Evolutionary conservation across 2,797 vertebrate species (phyloP).

Genomic region (Myotis planiceps): DNA sequence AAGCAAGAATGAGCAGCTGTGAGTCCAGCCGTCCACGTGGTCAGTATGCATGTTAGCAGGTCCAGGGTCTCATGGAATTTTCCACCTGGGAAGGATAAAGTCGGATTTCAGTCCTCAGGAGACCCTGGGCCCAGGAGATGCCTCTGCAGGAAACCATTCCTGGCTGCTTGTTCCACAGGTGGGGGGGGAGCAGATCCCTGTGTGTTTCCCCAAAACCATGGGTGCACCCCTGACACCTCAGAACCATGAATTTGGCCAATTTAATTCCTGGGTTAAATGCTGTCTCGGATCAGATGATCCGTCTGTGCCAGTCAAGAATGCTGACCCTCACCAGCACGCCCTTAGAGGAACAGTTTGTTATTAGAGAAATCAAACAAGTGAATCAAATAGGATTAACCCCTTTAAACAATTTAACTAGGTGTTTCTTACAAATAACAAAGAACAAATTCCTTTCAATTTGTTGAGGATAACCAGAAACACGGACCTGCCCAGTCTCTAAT

Average conservation of each 20-base stretch:
- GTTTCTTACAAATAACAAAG: conserved; percentile 54
- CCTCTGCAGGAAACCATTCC: neutral
- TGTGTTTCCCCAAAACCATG: neutral
- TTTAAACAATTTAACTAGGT: conserved; percentile 48
- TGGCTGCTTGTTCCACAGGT: neutral
- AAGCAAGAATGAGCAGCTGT: neutral
- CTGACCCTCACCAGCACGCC: neutral
- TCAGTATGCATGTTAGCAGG: neutral
- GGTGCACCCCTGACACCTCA: neutral
- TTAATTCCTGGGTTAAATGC: neutral
- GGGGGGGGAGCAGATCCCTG: neutral
- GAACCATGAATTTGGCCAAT: neutral
- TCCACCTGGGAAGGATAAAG: neutral
- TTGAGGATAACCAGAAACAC: conserved; percentile 7
- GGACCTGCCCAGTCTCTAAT: neutral
- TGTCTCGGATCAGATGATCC: neutral
- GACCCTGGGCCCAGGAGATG: neutral
- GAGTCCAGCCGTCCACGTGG: neutral
- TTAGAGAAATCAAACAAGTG: conserved; percentile 54
- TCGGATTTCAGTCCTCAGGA: neutral
- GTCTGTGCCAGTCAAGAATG: conserved; percentile 16
- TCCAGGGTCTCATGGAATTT: conserved; percentile 13
- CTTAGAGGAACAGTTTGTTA: neutral
- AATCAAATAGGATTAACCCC: conserved; percentile 63
- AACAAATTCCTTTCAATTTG: conserved; percentile 65